A percentile compares a stretch with the other conserved stretches of the same genome.
phyloP scores from a whole-genome alignment of 2,113 vertebrate species.

The Elaphurus davidianus region DNA sequence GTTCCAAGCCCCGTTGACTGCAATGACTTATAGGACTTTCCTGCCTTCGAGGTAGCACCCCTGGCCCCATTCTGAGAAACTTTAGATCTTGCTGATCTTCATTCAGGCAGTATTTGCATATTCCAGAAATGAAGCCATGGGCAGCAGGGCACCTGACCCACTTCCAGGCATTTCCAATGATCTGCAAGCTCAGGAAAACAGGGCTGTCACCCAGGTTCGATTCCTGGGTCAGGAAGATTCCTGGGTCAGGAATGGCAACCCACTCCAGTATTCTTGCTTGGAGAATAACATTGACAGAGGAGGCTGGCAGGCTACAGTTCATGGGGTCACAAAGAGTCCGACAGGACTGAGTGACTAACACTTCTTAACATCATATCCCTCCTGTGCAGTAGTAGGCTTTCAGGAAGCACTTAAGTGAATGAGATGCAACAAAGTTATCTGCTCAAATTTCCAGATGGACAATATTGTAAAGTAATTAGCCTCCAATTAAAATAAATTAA shows the following conservation, averaged over 20 bases:
- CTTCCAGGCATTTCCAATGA: not conserved
- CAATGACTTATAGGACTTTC: not conserved
- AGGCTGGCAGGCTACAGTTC: not conserved
- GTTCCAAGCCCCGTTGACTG: not conserved
- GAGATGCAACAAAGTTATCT: not conserved
- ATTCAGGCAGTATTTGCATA: not conserved
- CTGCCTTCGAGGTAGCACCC: not conserved
- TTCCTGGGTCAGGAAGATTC: not conserved
- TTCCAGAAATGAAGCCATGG: not conserved
- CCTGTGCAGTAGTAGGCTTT: not conserved
- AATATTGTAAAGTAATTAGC: not conserved
- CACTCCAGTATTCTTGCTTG: not conserved
- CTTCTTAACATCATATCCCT: not conserved
- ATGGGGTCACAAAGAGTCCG: not conserved
- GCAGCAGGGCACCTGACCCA: not conserved
- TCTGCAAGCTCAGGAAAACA: not conserved
- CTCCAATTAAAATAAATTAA: not conserved
- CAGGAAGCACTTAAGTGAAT: not conserved
- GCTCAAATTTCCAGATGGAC: not conserved
- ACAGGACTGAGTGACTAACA: not conserved
- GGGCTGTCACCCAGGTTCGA: not conserved
- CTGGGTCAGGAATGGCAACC: not conserved
- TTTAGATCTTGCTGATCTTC: not conserved
- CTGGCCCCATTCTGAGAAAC: not conserved
- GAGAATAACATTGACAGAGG: not conserved